phyloP scores from a whole-genome alignment of 2,888 invertebrate species.

The Hydroisotoma schaefferi region DNA sequence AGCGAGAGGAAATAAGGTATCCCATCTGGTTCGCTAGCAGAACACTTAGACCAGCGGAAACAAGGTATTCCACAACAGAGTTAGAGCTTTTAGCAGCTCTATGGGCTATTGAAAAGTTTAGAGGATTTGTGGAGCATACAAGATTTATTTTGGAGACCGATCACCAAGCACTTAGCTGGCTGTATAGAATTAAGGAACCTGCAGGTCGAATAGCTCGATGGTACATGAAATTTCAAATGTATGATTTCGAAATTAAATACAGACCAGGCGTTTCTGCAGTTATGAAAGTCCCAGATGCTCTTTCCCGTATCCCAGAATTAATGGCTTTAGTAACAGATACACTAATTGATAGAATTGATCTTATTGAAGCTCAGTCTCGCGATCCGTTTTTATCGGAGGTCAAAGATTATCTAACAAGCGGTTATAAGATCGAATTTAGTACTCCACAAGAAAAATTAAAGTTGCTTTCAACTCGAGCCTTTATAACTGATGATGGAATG shows the following conservation, averaged over 20 bases:
- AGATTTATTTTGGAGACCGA: constrained; percentile 52
- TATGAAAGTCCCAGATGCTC: constrained; percentile 52
- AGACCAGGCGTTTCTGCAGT: constrained; percentile 50
- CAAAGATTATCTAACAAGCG: constrained; percentile 4
- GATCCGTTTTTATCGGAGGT: constrained; percentile 20
- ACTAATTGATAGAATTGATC: background rate
- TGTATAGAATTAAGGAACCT: constrained; percentile 52
- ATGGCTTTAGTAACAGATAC: background rate
- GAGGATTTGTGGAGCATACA: constrained; percentile 52
- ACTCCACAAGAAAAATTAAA: background rate
- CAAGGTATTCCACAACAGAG: constrained; percentile 6
- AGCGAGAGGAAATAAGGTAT: constrained; percentile 4
- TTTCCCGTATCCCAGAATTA: background rate
- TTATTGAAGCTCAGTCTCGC: constrained; percentile 16
- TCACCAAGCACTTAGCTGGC: constrained; percentile 55
- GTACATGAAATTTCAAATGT: constrained; percentile 52
- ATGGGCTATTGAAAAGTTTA: constrained; percentile 44
- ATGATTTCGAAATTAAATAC: constrained; percentile 51
- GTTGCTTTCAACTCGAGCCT: constrained; percentile 11
- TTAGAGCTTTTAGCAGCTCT: constrained; percentile 15
- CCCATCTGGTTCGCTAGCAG: constrained; percentile 9
- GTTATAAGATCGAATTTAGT: background rate
- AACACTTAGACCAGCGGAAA: constrained; percentile 3
- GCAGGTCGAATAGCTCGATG: constrained; percentile 54
- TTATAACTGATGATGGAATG: constrained; percentile 4